Conservation (phyloP, 2,888 invertebrate genomes). For the Cynaeus angustus region DNA sequence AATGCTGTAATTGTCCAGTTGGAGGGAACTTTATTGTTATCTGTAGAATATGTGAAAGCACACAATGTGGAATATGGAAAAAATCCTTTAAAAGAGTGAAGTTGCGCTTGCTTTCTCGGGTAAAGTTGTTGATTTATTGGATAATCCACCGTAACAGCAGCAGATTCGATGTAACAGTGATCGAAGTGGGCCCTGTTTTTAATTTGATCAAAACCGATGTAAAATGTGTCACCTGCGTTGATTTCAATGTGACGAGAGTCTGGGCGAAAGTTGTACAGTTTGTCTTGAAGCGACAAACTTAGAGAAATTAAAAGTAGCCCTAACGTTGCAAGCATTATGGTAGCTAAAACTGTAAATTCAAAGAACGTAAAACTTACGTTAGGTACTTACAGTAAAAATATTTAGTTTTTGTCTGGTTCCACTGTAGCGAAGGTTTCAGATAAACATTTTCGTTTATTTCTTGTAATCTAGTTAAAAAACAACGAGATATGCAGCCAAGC, state of each 20-base stretch:
- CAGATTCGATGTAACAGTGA: slow-evolving; percentile 7
- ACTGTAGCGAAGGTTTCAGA: too few relatives aligned
- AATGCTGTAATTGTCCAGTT: slow-evolving; percentile 20
- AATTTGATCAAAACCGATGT: slow-evolving; percentile 18
- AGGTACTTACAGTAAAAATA: too few relatives aligned
- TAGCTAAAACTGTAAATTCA: neutral
- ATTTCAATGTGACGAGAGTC: slow-evolving; percentile 1
- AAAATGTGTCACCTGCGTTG: neutral
- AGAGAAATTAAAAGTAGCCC: neutral
- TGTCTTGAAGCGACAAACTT: slow-evolving; percentile 14
- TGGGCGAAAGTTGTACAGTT: slow-evolving; percentile 15
- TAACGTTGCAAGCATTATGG: neutral
- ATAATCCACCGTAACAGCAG: neutral
- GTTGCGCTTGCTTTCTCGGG: neutral
- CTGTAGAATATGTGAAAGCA: slow-evolving; percentile 1
- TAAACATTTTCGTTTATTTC: too few relatives aligned
- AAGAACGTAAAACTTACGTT: too few relatives aligned
- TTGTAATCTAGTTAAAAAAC: neutral
- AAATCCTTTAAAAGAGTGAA: slow-evolving; percentile 5
- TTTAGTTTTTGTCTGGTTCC: too few relatives aligned
- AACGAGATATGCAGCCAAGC: neutral
- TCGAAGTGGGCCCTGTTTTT: neutral
- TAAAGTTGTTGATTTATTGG: neutral
- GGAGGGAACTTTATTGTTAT: neutral
- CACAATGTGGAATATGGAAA: neutral